A percentile compares a stretch with the other conserved stretches of the same genome.
Conservation (phyloP, 2,797 vertebrate genomes). For the Furcifer pardalis region DNA sequence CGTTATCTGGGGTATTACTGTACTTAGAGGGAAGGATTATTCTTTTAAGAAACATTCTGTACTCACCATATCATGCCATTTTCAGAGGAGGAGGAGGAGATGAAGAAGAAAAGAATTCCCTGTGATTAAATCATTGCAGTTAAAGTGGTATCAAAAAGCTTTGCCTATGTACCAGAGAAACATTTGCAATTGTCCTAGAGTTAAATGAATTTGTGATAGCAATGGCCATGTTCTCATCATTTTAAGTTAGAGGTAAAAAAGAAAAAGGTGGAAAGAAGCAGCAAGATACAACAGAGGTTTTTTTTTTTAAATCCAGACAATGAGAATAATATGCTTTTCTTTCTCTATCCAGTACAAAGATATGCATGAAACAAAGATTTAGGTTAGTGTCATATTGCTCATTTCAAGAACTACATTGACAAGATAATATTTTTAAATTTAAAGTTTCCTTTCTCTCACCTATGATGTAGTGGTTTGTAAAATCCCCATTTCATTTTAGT, state of each 20-base stretch:
- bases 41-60: too few species aligned
- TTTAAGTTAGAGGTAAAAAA: constrained; percentile 46
- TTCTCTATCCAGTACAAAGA: constrained; percentile 24
- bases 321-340: constrained; percentile 33
- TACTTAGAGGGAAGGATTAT: too few species aligned
- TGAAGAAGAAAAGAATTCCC: too few species aligned
- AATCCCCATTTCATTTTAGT: constrained; percentile 54
- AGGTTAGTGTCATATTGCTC: not conserved
- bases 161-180: too few species aligned
- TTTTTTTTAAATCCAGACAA: not conserved
- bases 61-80: too few species aligned
- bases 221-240: constrained; percentile 27
- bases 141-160: constrained; percentile 36
- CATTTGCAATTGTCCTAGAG: not conserved
- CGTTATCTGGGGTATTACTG: too few species aligned
- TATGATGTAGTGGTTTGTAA: constrained; percentile 44
- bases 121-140: constrained; percentile 30
- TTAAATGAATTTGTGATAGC: constrained; percentile 49
- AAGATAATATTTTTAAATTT: constrained; percentile 23
- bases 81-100: too few species aligned
- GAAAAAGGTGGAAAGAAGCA: constrained; percentile 30
- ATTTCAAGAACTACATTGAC: constrained; percentile 23
- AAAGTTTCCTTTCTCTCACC: not conserved
- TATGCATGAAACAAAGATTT: not conserved
- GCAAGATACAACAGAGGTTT: constrained; percentile 36